Evolutionary conservation across 2,888 invertebrate species (phyloP), one percentile per base, ranked within the genome.

Genomic region (Nomada hirtipes): DNA sequence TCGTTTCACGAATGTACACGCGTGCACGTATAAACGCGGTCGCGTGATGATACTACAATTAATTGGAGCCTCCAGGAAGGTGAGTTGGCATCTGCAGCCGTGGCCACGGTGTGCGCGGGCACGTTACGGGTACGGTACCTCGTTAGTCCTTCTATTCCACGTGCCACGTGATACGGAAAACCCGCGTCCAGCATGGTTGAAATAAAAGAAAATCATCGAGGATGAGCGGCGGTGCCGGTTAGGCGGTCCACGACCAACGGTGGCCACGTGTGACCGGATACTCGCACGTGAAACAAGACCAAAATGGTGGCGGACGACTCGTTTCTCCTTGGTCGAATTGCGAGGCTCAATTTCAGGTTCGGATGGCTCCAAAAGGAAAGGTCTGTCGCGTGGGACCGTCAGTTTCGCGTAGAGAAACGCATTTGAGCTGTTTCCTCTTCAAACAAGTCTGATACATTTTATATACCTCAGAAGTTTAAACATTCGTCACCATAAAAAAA

Each of bases 41-140:
- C 76, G 79, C 74, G 82, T 78, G 85, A 85, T 82, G 85, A 85
- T 82, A 72, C 79, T 68, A 72, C 76, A 74, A 85, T 86, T 86
- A 86, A 86, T 83, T 86, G 76, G 70, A 73, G 64, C 77, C 86
- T 71, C 59, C 60, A 61, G 76, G 83, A 80, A 83, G 75, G 67
- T 57, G 71, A 71, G 72, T 61, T 67, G 67, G 72, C 69, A 75
- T 82, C 65, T 67, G 78, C 55, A 81, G 75, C 69, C 26, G 23
- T 44, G 59, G 71, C 23, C 55, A 60, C 63, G 59, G 52, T 68
- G 68, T 26, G 72, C 55, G 52, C 52, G 70, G 29, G 61, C 55
- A 60, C 74, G 76, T 74, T 84, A 72, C 75, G 75, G 52, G 55
- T 47, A 76, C 57, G 85, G 73, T 77, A 63, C 20, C 85, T 85